Evolutionary conservation across 1,140 invertebrate species (phyloP).

Genomic region (Drosophila virilis): DNA sequence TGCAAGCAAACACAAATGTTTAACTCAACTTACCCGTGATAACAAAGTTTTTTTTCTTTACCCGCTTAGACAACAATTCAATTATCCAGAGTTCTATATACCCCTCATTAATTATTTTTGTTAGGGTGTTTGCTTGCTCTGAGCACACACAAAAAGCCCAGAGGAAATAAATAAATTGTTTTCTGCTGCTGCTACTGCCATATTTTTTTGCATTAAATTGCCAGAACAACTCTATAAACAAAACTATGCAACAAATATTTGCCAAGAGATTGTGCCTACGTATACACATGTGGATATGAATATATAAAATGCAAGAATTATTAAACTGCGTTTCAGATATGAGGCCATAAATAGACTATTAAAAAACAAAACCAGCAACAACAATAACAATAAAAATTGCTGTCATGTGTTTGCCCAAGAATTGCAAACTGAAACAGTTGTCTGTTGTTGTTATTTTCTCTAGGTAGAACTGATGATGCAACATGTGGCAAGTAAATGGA

Average conservation of each 20-base stretch:
- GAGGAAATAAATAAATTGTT: conserved; percentile 30
- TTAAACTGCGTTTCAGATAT: conserved; percentile 49
- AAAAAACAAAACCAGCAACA: not conserved
- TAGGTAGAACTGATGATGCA: conserved; percentile 19
- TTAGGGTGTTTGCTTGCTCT: conserved; percentile 30
- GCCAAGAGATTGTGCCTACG: conserved; percentile 29
- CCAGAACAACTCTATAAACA: conserved; percentile 52
- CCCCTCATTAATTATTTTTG: not conserved
- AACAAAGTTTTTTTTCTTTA: too few species aligned
- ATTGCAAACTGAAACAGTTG: conserved; percentile 42
- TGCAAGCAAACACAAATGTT: too few species aligned
- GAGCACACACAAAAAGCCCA: conserved; percentile 13
- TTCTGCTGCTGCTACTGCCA: not conserved
- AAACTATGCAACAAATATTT: conserved; percentile 53
- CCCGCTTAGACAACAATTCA: too few species aligned
- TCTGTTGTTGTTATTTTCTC: not conserved
- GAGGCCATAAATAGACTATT: conserved; percentile 17
- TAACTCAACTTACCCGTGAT: too few species aligned
- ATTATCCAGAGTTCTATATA: too few species aligned
- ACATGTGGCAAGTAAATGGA: conserved; percentile 8
- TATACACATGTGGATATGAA: not conserved
- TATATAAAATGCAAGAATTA: conserved; percentile 32
- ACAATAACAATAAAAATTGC: conserved; percentile 14
- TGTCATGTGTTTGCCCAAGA: conserved; percentile 43
- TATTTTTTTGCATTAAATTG: conserved; percentile 21